Base-by-base conservation (phyloP, 2,797 vertebrate genomes). In the Thripadectes ignobilis region DNA sequence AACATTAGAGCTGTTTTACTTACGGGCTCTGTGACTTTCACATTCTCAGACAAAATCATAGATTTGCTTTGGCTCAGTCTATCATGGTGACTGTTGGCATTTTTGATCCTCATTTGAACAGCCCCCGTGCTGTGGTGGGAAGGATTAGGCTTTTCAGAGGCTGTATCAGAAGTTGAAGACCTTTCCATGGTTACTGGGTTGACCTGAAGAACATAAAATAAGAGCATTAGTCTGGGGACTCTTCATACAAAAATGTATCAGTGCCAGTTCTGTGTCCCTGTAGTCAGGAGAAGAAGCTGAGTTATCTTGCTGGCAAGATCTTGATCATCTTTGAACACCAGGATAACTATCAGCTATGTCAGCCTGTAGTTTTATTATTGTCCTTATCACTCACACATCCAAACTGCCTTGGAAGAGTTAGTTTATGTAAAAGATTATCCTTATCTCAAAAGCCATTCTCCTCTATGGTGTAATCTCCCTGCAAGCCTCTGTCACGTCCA, bases 1-100 rank as follows among this genome's bases (percentile, higher is more conserved):
- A 88, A 85, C 24, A 55, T 22, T 55, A 26, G 24, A 11, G 34
- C 6, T 45, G 22, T 71, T 95, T 87, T 95, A 98, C 99, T 98
- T 96, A 99, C 99, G 7, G 98, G 98, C 96, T 98, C 99, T 43
- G 89, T 55, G 34, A 98, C 95, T 71, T 98, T 97, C 80, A 98
- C 97, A 1, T 96, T 97, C 16, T 99, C 99, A 4, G 98, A 98
- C 34, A 99, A 97, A 85, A 99, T 98, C 99, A 99, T 98, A 39
- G 99, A 99, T 98, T 98, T 99, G 95, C 98, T 99, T 97, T 99
- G 99, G 92, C 98, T 99, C 76, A 98, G 98, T 48, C 99, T 98
- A 22, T 99, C 99, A 5, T 98, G 98, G 68, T 98, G 96, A 79
- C 96, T 98, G 36, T 97, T 97, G 90, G 95, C 94, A 96, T 89